Evolutionary conservation across 2,888 invertebrate genomes (phyloP).

Genomic region (Tanytarsus gracilentus): DNA sequence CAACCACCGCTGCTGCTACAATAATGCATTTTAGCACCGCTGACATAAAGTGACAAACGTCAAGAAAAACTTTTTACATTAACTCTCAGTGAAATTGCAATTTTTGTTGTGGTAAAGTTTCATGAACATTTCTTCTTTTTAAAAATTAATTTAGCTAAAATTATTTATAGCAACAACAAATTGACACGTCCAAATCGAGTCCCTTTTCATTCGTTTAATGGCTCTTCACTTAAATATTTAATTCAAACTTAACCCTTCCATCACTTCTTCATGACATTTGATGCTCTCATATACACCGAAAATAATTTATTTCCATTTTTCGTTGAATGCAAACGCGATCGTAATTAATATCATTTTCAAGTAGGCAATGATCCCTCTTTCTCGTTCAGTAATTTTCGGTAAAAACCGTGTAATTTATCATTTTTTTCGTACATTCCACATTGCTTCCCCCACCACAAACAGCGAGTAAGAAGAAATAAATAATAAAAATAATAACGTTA

Average conservation of each 20-base stretch:
- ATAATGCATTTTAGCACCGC: too few species aligned
- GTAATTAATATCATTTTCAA: slow-evolving; percentile 18
- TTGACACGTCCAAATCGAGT: too few species aligned
- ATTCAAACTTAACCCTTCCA: neutral
- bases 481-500: slow-evolving; percentile 20
- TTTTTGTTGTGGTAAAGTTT: too few species aligned
- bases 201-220: neutral
- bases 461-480: neutral
- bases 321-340: slow-evolving; percentile 14
- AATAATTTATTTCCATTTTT: neutral
- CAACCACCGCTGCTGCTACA: too few species aligned
- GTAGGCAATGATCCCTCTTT: slow-evolving; percentile 9
- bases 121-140: too few species aligned
- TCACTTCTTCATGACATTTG: slow-evolving; percentile 6
- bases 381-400: neutral
- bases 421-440: neutral
- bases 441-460: neutral
- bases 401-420: slow-evolving; percentile 18
- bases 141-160: too few species aligned
- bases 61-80: too few species aligned
- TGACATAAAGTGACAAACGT: too few species aligned
- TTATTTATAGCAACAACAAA: too few species aligned
- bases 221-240: neutral
- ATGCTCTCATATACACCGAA: neutral
- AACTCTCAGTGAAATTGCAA: too few species aligned